Conservation (phyloP, 2,888 invertebrate species). For the Tenthredo amoena region DNA sequence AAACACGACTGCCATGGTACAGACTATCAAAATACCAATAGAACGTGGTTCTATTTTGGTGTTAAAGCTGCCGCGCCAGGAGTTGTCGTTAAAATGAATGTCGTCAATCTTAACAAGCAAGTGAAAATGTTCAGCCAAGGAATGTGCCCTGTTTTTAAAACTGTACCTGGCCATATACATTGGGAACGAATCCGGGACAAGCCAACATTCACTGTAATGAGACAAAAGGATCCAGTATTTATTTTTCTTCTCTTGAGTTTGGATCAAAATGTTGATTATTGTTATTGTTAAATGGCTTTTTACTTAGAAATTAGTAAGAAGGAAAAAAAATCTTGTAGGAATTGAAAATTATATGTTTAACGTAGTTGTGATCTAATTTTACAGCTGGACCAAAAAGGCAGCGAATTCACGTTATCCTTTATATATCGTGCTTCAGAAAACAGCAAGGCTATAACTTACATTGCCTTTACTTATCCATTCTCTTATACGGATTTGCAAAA, state of each 20-base stretch:
- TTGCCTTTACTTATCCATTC: slow-evolving; percentile 95
- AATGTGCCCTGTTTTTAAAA: slow-evolving; percentile 90
- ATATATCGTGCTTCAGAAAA: slow-evolving; percentile 86
- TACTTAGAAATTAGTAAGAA: slow-evolving; percentile 6
- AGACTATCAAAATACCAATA: slow-evolving; percentile 92
- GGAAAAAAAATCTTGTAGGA: neutral
- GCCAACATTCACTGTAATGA: slow-evolving; percentile 86
- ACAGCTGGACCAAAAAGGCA: slow-evolving; percentile 83
- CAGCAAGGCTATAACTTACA: slow-evolving; percentile 87
- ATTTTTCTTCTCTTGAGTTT: neutral
- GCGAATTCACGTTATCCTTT: slow-evolving; percentile 88
- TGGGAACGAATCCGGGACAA: slow-evolving; percentile 93
- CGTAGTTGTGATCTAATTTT: slow-evolving; percentile 63
- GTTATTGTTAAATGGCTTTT: slow-evolving; percentile 13
- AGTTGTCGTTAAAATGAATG: slow-evolving; percentile 86
- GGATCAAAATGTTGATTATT: slow-evolving; percentile 15
- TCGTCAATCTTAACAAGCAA: slow-evolving; percentile 94
- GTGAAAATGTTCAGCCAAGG: slow-evolving; percentile 95
- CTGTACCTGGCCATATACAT: slow-evolving; percentile 87
- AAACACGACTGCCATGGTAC: slow-evolving; percentile 93
- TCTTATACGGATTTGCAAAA: slow-evolving; percentile 91
- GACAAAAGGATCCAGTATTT: neutral
- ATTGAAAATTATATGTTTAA: neutral
- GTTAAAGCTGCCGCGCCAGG: slow-evolving; percentile 82
- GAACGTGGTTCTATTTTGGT: slow-evolving; percentile 97